Conservation (phyloP, 2,797 vertebrate genomes). For the Tapirus indicus region DNA sequence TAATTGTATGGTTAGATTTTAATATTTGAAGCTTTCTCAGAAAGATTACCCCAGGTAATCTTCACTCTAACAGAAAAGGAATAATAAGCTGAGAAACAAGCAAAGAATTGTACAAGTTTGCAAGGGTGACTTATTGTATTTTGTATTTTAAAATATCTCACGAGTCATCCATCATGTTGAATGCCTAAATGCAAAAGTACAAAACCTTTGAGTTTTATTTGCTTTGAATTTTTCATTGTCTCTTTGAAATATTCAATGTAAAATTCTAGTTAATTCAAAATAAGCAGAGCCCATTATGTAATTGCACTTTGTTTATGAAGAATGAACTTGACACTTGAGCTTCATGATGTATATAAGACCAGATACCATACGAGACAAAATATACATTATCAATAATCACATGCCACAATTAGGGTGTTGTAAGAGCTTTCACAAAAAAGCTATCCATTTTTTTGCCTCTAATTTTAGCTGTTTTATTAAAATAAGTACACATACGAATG, state of each 20-base stretch:
- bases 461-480: constrained; percentile 32
- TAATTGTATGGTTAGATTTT: neutral
- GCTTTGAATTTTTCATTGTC: neutral
- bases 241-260: neutral
- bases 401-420: neutral
- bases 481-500: neutral
- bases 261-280: constrained; percentile 5
- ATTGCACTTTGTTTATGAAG: neutral
- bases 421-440: neutral
- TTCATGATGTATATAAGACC: neutral
- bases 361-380: neutral
- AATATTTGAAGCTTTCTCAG: neutral
- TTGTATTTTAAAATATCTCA: neutral
- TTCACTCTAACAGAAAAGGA: neutral
- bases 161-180: neutral
- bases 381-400: neutral
- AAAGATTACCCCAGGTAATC: neutral
- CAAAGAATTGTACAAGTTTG: neutral
- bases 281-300: neutral
- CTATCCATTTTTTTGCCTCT: neutral
- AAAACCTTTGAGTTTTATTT: neutral
- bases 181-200: neutral
- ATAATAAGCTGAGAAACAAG: neutral
- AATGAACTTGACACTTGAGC: neutral
- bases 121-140: neutral